phyloP scores from a whole-genome alignment of 1,140 invertebrate species.

The Maniola jurtina region DNA sequence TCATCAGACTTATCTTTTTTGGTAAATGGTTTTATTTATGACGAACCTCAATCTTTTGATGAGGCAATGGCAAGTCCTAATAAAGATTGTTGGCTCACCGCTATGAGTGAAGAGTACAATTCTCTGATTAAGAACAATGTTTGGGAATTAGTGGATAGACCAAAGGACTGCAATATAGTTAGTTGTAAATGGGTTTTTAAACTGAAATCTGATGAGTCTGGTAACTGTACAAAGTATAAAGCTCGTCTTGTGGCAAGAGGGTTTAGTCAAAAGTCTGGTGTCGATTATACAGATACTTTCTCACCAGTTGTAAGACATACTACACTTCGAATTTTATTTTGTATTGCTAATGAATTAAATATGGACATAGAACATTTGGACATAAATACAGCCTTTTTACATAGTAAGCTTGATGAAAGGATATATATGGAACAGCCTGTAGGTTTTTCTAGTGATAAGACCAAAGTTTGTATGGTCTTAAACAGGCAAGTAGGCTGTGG shows the following conservation, averaged over 20 bases:
- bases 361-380: slow-evolving; percentile 3
- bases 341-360: not conserved
- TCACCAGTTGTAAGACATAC: slow-evolving; percentile 7
- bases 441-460: not conserved
- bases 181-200: slow-evolving; percentile 14
- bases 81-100: too few relatives aligned
- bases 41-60: too few relatives aligned
- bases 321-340: slow-evolving; percentile 14
- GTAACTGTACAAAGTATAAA: not conserved
- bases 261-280: slow-evolving; percentile 7
- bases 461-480: slow-evolving; percentile 15
- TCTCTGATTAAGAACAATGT: not conserved
- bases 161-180: not conserved
- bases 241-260: slow-evolving; percentile 9
- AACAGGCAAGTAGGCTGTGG: slow-evolving; percentile 4
- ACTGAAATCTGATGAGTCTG: slow-evolving; percentile 1
- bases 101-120: too few relatives aligned
- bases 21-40: too few relatives aligned
- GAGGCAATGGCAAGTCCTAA: too few relatives aligned
- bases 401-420: slow-evolving; percentile 10
- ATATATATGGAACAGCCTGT: slow-evolving; percentile 12
- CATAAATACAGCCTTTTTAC: slow-evolving; percentile 10
- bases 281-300: slow-evolving; percentile 14
- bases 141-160: slow-evolving; percentile 3
- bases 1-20: too few relatives aligned